A percentile compares a stretch with the other conserved stretches of the same genome.
Evolutionary conservation across 64 coral and sea anemone species (phyloP).

Genomic region (Anthopleura sola): DNA sequence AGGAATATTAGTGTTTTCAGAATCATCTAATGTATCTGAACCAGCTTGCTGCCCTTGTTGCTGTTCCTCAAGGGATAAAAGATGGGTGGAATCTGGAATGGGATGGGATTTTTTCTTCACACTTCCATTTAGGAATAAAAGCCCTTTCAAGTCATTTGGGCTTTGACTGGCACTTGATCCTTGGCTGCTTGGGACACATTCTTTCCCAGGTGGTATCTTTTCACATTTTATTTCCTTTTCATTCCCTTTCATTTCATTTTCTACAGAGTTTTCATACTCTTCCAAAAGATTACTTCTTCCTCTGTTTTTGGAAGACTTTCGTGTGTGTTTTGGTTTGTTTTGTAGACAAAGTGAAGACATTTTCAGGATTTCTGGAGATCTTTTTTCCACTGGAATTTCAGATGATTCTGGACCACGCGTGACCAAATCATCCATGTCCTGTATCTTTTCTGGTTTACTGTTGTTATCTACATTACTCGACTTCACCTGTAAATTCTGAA

Average conservation of each 20-base stretch:
- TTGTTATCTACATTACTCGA: neutral
- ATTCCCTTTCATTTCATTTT: neutral
- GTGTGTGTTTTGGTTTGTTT: neutral
- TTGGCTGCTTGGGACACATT: constrained; percentile 7
- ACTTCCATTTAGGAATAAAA: neutral
- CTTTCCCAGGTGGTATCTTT: neutral
- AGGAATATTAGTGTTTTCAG: neutral
- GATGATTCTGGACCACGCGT: neutral
- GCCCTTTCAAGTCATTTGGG: neutral
- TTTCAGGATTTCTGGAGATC: neutral
- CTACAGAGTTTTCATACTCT: neutral
- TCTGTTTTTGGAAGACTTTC: neutral
- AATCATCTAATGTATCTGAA: neutral
- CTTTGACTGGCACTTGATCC: neutral
- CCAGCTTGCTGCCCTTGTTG: neutral
- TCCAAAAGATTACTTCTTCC: neutral
- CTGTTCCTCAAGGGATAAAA: neutral
- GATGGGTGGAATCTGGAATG: neutral
- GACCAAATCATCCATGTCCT: neutral
- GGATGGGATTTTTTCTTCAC: neutral
- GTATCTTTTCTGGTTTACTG: neutral
- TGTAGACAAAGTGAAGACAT: neutral
- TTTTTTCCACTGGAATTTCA: neutral
- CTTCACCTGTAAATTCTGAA: neutral
- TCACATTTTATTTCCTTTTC: neutral